Evolutionary conservation across 2,113 vertebrate species (phyloP), one percentile per base, ranked within the genome.

Genomic region (Microcebus lehilahytsara): DNA sequence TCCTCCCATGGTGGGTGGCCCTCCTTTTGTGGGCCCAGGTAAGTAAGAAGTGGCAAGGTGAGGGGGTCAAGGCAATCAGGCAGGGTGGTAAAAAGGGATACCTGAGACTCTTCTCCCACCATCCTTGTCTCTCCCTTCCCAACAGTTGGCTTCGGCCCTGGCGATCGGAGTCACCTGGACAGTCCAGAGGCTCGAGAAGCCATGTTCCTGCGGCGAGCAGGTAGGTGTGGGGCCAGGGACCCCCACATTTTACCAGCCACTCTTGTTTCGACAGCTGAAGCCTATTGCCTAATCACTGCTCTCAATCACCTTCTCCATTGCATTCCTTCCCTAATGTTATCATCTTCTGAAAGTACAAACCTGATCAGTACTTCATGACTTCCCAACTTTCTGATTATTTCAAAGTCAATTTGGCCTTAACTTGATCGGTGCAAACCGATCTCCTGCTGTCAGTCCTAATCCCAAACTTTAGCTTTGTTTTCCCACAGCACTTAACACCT

Each of bases 11-110:
- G 98, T 98, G 86, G 98, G 98, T n/a, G 98, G 98, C 22, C 99
- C 99, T 11, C 97, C 98, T 4, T 99, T 99, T 97, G 98, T 99
- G 37, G 99, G 99, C 85, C 99, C 99, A 99, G 99, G 99, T 99
- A 88, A 97, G 96, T 97, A 80, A 88, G 19, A 64, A 86, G 60
- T 42, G 46, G 16, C 53, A 3, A 86, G n/a, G 32, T 27, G 3
- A 58, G 77, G 66, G 62, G 51, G n/a, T 46, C 6, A 46, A 46
- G 69, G 69, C 34, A 22, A 8, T 89, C 11, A n/a, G 27, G 34
- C n/a, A 56, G 23, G 23, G 75, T 80, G 51, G 51, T 90, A 9
- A 66, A 40, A 72, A 8, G 58, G 40, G n/a, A 13, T 58, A 19
- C 25, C 40, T 42, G 64, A 77, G 42, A 49, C 51, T 66, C 6